Base-by-base conservation (phyloP, 2,888 invertebrate genomes). In the Acrobeloides nanus region DNA sequence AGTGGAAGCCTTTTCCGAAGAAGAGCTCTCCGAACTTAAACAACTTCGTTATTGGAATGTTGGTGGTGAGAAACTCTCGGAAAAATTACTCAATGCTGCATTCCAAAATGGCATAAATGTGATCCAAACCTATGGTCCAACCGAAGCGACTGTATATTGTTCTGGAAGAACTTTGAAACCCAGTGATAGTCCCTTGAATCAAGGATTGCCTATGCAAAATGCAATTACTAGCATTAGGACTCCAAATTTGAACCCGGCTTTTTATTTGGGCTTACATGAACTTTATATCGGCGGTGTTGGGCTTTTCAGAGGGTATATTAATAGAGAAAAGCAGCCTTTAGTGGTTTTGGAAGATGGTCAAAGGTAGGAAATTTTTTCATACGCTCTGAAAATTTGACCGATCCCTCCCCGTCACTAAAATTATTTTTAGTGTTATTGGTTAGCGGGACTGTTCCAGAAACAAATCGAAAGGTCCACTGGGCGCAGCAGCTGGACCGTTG, bases 51-150 rank as follows among this genome's bases (percentile, higher is more conserved):
- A 57, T 31, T 69, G 68, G 68, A 57, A 66, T 24, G 55, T 57
- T 15, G 68, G 68, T 7, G 68, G 66, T 7, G 68, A 68, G 49
- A 56, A 57, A 38, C 47, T 64, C 6, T 34, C 54, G 6, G 42
- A 53, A 25, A 27, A 25, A n/a, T 50, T 68, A 23, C 38, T 68
- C 15, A 44, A 57, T 15, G 32, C 47, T 7, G 57, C 55, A 0
- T 25, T 62, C 3, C 21, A 23, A 1, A 21, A 24, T 5, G 61
- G 57, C 3, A 44, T 62, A 20, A 46, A 41, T 27, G 44, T 65
- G 12, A 49, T 66, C 20, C 68, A 68, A 38, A 67, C 64, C 37
- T 68, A 69, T 39, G 68, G 68, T 10, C 68, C 68, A 0, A 68
- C 68, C 0, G 68, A 68, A 39, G 63, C 64, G 12, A 68, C 68